Evolutionary conservation across 2,888 invertebrate genomes (phyloP).

Genomic region (Notodonta ziczac): DNA sequence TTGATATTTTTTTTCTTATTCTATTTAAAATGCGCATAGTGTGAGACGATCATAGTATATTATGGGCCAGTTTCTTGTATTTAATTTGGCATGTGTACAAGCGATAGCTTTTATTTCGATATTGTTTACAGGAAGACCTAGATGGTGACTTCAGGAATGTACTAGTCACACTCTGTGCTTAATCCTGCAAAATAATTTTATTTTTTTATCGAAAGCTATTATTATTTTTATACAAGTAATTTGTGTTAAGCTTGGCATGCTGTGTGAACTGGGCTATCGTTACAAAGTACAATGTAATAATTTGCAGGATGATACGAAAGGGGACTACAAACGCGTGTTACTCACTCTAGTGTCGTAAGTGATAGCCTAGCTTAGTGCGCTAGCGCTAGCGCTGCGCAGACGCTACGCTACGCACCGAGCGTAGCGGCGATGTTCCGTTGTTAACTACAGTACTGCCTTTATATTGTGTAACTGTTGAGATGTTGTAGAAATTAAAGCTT

Average conservation of each 20-base stretch:
- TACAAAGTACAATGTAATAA: slow-evolving; percentile 71
- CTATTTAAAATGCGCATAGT: slow-evolving; percentile 55
- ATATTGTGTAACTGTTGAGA: slow-evolving; percentile 73
- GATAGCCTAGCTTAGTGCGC: slow-evolving; percentile 20
- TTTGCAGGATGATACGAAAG: slow-evolving; percentile 88
- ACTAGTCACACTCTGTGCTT: slow-evolving; percentile 85
- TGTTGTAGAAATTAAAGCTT: slow-evolving; percentile 72
- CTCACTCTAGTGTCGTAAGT: slow-evolving; percentile 81
- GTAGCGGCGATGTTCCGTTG: slow-evolving; percentile 44
- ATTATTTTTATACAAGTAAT: slow-evolving; percentile 59
- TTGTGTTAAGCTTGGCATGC: slow-evolving; percentile 62
- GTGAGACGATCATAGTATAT: slow-evolving; percentile 53
- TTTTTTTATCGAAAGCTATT: slow-evolving; percentile 36
- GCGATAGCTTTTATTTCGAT: slow-evolving; percentile 65
- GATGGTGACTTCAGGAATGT: slow-evolving; percentile 88
- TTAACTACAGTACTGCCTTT: slow-evolving; percentile 72
- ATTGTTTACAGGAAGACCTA: slow-evolving; percentile 87
- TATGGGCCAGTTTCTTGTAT: slow-evolving; percentile 76
- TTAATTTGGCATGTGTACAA: slow-evolving; percentile 55
- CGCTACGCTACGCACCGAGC: slow-evolving; percentile 48
- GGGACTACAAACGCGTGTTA: slow-evolving; percentile 88
- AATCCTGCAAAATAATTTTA: slow-evolving; percentile 70
- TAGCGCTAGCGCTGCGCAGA: background rate
- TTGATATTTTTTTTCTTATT: slow-evolving; percentile 51
- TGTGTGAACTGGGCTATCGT: slow-evolving; percentile 49